These are phyloP conservation scores for Struthio camelus DNA, from an alignment of 2,113 vertebrate genomes.

Conservation along the genomic window DNA sequence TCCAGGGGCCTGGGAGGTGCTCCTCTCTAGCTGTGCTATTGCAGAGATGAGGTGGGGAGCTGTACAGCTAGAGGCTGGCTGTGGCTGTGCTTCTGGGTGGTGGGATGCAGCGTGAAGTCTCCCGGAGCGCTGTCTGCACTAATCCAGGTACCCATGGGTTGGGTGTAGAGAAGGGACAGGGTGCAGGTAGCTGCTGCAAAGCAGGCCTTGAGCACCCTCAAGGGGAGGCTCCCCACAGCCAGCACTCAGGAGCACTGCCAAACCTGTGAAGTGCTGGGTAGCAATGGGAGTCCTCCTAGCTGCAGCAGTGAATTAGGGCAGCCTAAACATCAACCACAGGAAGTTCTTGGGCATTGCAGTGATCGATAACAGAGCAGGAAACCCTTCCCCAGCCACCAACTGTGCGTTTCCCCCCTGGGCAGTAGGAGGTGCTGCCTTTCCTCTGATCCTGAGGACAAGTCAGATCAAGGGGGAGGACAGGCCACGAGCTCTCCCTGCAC, in stretches of 20 bases:
- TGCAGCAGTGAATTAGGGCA: rapidly evolving
- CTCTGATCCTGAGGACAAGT: too few relatives aligned
- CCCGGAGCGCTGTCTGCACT: too few relatives aligned
- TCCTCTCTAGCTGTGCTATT: too few relatives aligned
- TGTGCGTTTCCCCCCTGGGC: rapidly evolving
- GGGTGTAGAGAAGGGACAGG: rapidly evolving
- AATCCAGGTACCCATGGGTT: too few relatives aligned
- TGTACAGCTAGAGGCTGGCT: too few relatives aligned
- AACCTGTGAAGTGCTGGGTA: too few relatives aligned
- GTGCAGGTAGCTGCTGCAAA: background rate
- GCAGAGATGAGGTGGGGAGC: too few relatives aligned
- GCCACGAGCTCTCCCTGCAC: background rate
- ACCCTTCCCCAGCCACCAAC: background rate
- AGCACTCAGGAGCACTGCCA: too few relatives aligned
- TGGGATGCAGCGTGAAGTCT: too few relatives aligned
- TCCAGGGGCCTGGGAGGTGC: too few relatives aligned
- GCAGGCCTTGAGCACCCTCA: too few relatives aligned
- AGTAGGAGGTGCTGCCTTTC: background rate
- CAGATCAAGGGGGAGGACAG: background rate
- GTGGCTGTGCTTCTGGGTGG: background rate
- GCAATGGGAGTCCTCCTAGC: background rate
- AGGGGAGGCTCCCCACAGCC: too few relatives aligned
- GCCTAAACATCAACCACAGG: background rate
- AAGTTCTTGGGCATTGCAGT: rapidly evolving
- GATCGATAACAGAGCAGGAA: background rate